Conservation (phyloP, 2,797 vertebrate species). For the Atherinosoma microstoma region DNA sequence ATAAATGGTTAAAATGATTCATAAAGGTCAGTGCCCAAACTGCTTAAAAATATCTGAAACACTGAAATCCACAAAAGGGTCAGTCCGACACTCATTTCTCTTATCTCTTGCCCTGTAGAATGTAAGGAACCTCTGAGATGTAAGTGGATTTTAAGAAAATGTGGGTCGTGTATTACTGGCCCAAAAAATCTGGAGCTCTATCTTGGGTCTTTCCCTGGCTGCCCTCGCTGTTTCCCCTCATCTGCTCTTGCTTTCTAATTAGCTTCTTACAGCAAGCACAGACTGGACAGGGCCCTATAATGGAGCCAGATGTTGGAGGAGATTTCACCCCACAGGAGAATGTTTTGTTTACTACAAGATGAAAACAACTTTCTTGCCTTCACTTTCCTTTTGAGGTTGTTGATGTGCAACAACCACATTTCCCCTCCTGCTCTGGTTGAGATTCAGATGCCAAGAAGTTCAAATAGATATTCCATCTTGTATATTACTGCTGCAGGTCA, state of each 20-base stretch:
- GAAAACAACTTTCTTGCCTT: constrained; percentile 76
- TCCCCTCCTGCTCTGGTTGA: constrained; percentile 26
- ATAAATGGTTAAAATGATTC: constrained; percentile 3
- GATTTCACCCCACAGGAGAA: constrained; percentile 76
- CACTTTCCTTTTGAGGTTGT: constrained; percentile 66
- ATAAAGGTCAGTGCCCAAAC: constrained; percentile 12
- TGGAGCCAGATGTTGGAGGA: constrained; percentile 82
- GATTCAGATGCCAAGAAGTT: constrained; percentile 49
- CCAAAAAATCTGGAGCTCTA: constrained; percentile 58
- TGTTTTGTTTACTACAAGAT: constrained; percentile 82
- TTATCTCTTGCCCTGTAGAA: constrained; percentile 37
- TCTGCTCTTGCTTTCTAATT: constrained; percentile 82
- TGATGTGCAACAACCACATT: constrained; percentile 52
- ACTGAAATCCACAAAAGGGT: constrained; percentile 11
- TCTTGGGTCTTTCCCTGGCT: constrained; percentile 66
- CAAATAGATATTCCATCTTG: constrained; percentile 27
- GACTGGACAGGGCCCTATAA: constrained; percentile 79
- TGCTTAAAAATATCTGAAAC: constrained; percentile 10
- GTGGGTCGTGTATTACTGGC: constrained; percentile 59
- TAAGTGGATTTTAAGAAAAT: constrained; percentile 57
- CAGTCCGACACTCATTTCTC: constrained; percentile 6
- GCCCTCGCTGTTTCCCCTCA: constrained; percentile 71
- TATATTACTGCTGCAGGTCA: constrained; percentile 5
- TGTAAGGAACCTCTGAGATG: constrained; percentile 36
- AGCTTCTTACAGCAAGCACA: constrained; percentile 73